Conservation (phyloP, 1,140 invertebrate species). For the Lineus longissimus region DNA sequence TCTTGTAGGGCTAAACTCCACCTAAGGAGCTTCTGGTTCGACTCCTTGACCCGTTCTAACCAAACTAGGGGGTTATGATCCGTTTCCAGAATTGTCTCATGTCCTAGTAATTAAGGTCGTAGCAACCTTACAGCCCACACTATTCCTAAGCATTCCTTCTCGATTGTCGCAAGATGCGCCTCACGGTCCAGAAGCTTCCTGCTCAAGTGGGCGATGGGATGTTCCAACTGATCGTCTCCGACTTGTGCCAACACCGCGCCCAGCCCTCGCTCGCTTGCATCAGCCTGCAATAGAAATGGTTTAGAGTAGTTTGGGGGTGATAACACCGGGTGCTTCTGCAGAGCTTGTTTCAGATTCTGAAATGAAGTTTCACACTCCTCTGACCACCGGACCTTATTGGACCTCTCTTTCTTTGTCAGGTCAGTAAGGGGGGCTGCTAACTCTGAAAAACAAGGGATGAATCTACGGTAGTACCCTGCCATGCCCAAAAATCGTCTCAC, state of each 20-base stretch:
- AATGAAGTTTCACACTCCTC: slow-evolving; percentile 38
- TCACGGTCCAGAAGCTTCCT: slow-evolving; percentile 12
- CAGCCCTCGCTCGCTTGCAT: background rate
- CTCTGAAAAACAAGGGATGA: slow-evolving; percentile 51
- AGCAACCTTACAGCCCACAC: background rate
- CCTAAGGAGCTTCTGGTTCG: slow-evolving; percentile 4
- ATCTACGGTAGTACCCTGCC: slow-evolving; percentile 31
- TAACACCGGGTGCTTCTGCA: slow-evolving; percentile 24
- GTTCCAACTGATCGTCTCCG: slow-evolving; percentile 14
- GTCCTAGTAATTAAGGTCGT: background rate
- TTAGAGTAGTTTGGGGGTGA: slow-evolving; percentile 41
- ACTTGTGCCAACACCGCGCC: slow-evolving; percentile 14
- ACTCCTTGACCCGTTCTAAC: background rate
- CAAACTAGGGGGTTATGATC: no score
- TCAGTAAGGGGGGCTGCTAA: slow-evolving; percentile 41
- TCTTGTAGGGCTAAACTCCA: background rate
- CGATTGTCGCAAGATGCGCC: background rate
- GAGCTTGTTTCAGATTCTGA: slow-evolving; percentile 29
- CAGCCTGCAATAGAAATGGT: slow-evolving; percentile 30
- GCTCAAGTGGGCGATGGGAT: slow-evolving; percentile 21
- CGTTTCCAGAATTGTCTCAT: background rate
- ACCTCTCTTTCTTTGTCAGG: slow-evolving; percentile 24
- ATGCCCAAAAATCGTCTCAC: slow-evolving; percentile 35
- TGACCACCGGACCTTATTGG: slow-evolving; percentile 40
- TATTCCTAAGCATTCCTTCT: no score